A percentile compares a stretch with the other conserved stretches of the same genome.
Evolutionary conservation across 2,797 vertebrate genomes (phyloP).

Genomic region (Microctenopoma stevenorrisi): DNA sequence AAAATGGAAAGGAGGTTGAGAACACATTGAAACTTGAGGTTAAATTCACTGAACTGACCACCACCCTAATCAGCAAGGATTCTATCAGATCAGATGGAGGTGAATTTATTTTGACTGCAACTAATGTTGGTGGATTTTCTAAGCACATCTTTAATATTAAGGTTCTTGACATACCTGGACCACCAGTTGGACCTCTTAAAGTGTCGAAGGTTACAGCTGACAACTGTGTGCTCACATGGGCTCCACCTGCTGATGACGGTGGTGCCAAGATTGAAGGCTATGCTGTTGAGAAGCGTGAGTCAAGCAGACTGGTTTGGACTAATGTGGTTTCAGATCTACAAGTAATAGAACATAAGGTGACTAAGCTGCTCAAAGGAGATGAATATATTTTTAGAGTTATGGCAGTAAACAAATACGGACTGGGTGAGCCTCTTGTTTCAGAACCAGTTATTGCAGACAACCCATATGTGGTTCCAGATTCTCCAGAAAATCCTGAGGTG

Average conservation of each 20-base stretch:
- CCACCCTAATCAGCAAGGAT: constrained; percentile 92
- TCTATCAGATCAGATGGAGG: constrained; percentile 93
- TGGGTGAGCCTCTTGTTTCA: constrained; percentile 94
- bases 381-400: constrained; percentile 98
- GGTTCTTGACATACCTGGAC: constrained; percentile 96
- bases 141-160: constrained; percentile 97
- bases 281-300: constrained; percentile 96
- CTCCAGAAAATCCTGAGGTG: constrained; percentile 93
- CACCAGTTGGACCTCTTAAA: constrained; percentile 91
- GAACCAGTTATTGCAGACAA: constrained; percentile 91
- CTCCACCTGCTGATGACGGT: constrained; percentile 92
- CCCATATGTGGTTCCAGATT: constrained; percentile 91
- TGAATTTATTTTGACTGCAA: constrained; percentile 93
- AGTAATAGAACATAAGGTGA: constrained; percentile 90
- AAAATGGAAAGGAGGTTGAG: constrained; percentile 95
- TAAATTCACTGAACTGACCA: constrained; percentile 91
- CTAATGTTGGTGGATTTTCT: constrained; percentile 95
- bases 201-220: constrained; percentile 92
- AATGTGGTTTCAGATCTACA: constrained; percentile 89
- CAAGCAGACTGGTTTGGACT: constrained; percentile 97
- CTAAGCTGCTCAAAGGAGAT: constrained; percentile 96
- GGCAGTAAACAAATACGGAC: constrained; percentile 97
- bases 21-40: constrained; percentile 92
- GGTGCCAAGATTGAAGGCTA: constrained; percentile 96
- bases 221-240: constrained; percentile 93